Evolutionary conservation across 2,888 invertebrate genomes (phyloP), one percentile per base, ranked within the genome.

Genomic region (Agrotis clavis): DNA sequence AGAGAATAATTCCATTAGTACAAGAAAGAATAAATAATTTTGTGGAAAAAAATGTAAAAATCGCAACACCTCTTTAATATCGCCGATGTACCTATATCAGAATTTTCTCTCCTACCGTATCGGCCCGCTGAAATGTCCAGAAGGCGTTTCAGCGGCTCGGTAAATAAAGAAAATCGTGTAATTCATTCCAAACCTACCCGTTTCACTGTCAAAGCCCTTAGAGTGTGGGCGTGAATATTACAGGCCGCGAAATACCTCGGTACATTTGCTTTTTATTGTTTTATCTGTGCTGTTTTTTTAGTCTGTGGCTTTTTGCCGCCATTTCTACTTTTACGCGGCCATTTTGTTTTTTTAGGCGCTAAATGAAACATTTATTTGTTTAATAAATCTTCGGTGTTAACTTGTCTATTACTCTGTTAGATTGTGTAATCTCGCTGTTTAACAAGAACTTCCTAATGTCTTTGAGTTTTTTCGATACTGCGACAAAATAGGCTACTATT

Each of bases 141-240:
- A 47, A 79, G 74, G 77, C 71, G 79, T 82, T 74, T 65, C 74
- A 68, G 61, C 74, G 77, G 41, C 45, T 11, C 21, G 57, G 30
- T 72, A 77, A 85, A 79, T 79, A 87, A 77, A 84, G 76, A 77
- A 82, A 82, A 83, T 73, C 59, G 67, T 82, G 83, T 86, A 83
- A 86, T 85, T 87, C 82, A 83, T 86, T 81, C 74, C 14, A n/a
- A 77, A 79, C 67, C 61, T 70, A 87, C 89, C 88, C 88, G 76
- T 82, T 79, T 88, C 88, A 89, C 88, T 88, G 89, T 89, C 88
- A 87, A 62, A 14, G n/a, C 69, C 73, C 79, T 65, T 73, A 69
- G 66, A 74, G 67, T 62, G 82, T 75, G 78, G 86, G 87, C 83
- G 87, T 84, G 82, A 81, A 77, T 77, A 83, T 86, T 78, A 80